These are phyloP conservation scores for Lutra lutra DNA, from an alignment of 2,797 vertebrate species.

Conservation along the genomic window DNA sequence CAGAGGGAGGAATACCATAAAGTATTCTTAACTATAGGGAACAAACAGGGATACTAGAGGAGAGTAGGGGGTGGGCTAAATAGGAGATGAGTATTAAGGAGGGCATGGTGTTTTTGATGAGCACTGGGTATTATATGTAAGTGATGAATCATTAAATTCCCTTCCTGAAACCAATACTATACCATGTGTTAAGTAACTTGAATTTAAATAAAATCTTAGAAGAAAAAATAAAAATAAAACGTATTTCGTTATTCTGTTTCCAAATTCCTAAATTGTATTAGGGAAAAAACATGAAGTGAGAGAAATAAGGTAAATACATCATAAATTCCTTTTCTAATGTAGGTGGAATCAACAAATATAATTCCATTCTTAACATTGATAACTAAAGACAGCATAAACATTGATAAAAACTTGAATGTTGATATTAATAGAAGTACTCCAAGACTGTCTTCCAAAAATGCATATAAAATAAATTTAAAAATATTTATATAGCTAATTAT, in stretches of 20 bases:
- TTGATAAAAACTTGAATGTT: neutral
- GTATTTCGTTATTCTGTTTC: neutral
- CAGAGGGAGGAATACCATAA: neutral
- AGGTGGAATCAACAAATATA: neutral
- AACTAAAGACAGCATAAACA: neutral
- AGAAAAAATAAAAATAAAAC: neutral
- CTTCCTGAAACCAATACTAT: neutral
- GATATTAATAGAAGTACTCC: neutral
- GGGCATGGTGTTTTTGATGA: too few species aligned
- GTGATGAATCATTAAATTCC: neutral
- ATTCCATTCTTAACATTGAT: neutral
- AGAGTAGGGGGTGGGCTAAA: too few species aligned
- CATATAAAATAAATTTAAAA: neutral
- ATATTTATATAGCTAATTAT: neutral
- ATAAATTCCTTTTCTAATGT: neutral
- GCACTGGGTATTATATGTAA: too few species aligned
- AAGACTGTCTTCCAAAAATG: neutral
- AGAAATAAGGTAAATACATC: neutral
- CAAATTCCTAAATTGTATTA: neutral
- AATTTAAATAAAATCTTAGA: neutral
- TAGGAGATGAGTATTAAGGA: too few species aligned
- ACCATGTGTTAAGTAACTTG: neutral
- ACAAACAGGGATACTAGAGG: too few species aligned
- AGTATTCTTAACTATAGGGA: too few species aligned
- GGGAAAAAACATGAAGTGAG: neutral